Evolutionary conservation across 1,140 invertebrate species (phyloP), one percentile per base, ranked within the genome.

Genomic region (Heliconius hermathena): DNA sequence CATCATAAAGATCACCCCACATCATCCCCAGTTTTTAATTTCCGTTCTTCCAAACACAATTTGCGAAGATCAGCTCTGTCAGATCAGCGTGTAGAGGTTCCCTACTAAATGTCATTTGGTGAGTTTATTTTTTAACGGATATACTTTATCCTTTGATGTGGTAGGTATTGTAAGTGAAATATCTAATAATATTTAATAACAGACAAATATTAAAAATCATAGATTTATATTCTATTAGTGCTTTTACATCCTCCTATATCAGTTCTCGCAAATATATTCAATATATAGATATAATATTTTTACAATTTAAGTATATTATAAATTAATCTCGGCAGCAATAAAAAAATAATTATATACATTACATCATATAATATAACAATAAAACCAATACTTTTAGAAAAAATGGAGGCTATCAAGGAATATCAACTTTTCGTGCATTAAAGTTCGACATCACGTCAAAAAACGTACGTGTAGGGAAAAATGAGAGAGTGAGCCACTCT

Each of bases 31-130:
- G 49, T 71, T 80, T 84, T 82, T 84, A 82, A 85, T 85, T 85
- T 85, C 83, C 84, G 83, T 83, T 84, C 83, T 81, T 84, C 81
- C 75, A 66, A 84, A 85, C 81, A 85, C 77, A 84, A 85, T 82
- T 80, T 81, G 71, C 76, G 70, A 84, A 82, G 52, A 77, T 82
- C 66, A 70, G 60, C 72, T 84, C 82, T 84, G 83, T 81, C 78
- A 80, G 83, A 84, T 84, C 84, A 82, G 74, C 79, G 76, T 78
- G 78, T 81, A 80, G 83, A 81, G 79, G 79, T 81, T 81, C 80
- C 75, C 77, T 77, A 38, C 80, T 46, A 79, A 79, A 84, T 81
- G 81, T n/a, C 54, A 73, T 84, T 84, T 81, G 73, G 18, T 16
- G 71, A 82, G 77, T 83, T 83, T 85, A 83, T 85, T 80, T 84